These are phyloP conservation scores for Teleiodes luculella DNA, from an alignment of 2,888 invertebrate species.

Conservation along the genomic window DNA sequence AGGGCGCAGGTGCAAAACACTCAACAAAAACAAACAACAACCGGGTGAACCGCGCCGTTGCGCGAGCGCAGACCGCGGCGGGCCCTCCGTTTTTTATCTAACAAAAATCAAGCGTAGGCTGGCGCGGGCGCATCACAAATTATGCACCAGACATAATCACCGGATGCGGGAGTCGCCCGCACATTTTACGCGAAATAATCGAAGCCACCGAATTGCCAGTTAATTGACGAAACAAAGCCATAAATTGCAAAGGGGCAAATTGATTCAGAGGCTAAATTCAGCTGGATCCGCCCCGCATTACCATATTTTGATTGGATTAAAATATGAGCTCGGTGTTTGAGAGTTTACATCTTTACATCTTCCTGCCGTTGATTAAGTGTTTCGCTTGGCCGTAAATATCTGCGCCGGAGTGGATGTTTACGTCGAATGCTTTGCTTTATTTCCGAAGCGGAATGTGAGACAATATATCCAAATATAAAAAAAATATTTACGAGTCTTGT, in stretches of 20 bases:
- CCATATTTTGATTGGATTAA: constrained; percentile 72
- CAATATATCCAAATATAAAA: too few relatives aligned
- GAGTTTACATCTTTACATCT: constrained; percentile 44
- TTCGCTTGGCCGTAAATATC: constrained; percentile 53
- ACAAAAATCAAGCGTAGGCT: constrained; percentile 67
- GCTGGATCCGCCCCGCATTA: constrained; percentile 50
- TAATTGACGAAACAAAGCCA: constrained; percentile 73
- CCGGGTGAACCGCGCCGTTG: constrained; percentile 41
- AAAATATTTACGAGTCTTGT: constrained; percentile 35
- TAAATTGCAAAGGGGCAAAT: constrained; percentile 70
- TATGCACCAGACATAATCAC: constrained; percentile 71
- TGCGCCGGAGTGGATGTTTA: constrained; percentile 44
- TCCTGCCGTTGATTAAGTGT: constrained; percentile 64
- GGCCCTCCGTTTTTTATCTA: constrained; percentile 68
- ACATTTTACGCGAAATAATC: constrained; percentile 75
- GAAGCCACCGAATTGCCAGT: constrained; percentile 77
- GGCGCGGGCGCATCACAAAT: constrained; percentile 72
- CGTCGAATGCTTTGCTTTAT: constrained; percentile 46
- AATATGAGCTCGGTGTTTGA: constrained; percentile 46
- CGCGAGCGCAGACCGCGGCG: constrained; percentile 35
- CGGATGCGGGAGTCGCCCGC: constrained; percentile 78
- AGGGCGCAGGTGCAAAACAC: constrained; percentile 68
- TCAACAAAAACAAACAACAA: constrained; percentile 65
- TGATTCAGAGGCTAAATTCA: constrained; percentile 57
- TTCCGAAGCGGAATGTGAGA: constrained; percentile 33